Evolutionary conservation across 2,113 vertebrate species (phyloP), one percentile per base, ranked within the genome.

Genomic region (Trichomycterus rosablanca): DNA sequence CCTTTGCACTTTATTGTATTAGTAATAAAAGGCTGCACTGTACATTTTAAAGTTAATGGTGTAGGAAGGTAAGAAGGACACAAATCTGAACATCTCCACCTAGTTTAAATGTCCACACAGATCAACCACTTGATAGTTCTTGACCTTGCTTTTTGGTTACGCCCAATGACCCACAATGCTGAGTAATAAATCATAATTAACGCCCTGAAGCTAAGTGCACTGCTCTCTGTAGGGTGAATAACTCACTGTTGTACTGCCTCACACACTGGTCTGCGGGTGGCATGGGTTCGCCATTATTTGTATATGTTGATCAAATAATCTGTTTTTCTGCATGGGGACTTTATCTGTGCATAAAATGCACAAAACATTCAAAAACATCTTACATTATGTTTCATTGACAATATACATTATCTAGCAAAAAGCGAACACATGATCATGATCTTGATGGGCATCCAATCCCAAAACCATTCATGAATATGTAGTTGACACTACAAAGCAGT

Each of bases 171-270:
- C 34, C 53, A 53, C 43, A 20, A 45, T 48, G 26, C 32, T 59
- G 42, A 54, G 59, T 53, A 64, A 72, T 59, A 53, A 62, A 57
- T 71, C 65, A 72, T 67, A 72, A 68, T 68, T 67, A 67, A 67
- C 64, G 32, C 59, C 59, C 32, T 54, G 45, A 72, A 67, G 53
- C 42, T 43, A 20, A 23, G 16, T 39, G 10, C 34, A n/a, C 39
- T 59, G 52, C 39, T 20, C 49, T 54, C 28, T 50, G 62, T 70
- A 40, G 35, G 49, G 49, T 65, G 50, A 50, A 45, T 10, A n/a
- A 51, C 51, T 50, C 12, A 56, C 44, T 57, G 63, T 37, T 50
- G 26, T 16, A 52, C n/a, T 18, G 55, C n/a, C 39, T 52, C 32
- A 45, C 22, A 32, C 45, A 24, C 44, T n/a, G n/a, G 28, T 2